Evolutionary conservation across 2,888 invertebrate genomes (phyloP).

Genomic region (Abscondita cerata): DNA sequence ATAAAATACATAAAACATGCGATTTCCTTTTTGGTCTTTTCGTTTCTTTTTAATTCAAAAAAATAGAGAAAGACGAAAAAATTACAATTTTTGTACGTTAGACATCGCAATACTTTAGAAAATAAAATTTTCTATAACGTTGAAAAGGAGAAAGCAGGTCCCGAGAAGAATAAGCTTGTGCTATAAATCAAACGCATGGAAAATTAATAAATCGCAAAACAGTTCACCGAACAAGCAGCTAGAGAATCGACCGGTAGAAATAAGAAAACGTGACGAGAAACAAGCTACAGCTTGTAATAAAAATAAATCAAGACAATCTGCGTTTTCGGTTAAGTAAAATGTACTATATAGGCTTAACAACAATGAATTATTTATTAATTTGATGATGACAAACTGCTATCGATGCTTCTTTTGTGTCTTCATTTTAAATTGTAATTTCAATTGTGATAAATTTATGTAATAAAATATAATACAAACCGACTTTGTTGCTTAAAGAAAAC

Average conservation of each 20-base stretch:
- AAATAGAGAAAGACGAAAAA: too few species aligned
- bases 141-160: constrained; percentile 13
- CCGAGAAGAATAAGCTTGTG: constrained; percentile 15
- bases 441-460: too few species aligned
- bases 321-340: constrained; percentile 21
- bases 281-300: constrained; percentile 42
- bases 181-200: constrained; percentile 45
- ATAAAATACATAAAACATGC: too few species aligned
- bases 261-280: constrained; percentile 49
- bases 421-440: too few species aligned
- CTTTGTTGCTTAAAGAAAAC: too few species aligned
- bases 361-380: constrained; percentile 30
- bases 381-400: constrained; percentile 1
- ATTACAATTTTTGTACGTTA: too few species aligned
- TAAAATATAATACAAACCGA: too few species aligned
- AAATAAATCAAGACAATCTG: constrained; percentile 44
- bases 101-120: constrained; percentile 10
- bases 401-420: too few species aligned
- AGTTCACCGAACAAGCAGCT: constrained; percentile 44
- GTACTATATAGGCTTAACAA: constrained; percentile 17
- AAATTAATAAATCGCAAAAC: constrained; percentile 48
- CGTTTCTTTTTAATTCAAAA: too few species aligned
- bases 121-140: constrained; percentile 20
- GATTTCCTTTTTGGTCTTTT: too few species aligned
- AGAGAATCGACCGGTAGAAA: constrained; percentile 43